Base-by-base conservation (phyloP, 2,113 vertebrate genomes). In the Pomatostomus ruficeps region DNA sequence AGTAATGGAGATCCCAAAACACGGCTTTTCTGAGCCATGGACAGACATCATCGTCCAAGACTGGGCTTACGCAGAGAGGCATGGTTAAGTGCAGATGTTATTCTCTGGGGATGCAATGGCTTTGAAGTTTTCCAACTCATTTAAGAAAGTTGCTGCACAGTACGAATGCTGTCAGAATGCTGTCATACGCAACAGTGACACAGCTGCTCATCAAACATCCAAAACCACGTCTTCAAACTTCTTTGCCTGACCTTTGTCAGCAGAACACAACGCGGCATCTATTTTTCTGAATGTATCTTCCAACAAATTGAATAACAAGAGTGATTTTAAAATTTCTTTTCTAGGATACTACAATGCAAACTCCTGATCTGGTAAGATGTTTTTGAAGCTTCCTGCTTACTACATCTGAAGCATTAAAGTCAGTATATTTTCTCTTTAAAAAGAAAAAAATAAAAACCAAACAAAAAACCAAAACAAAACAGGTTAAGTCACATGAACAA, bases 1-100 rank as follows among this genome's bases (percentile, higher is more conserved):
- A 74, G 67, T 73, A 87, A 91, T 35, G 62, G 70, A 89, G 88
- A 95, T 87, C 72, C 74, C 86, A 51, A 92, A 96, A 93, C 48
- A 85, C 49, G 89, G 85, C 18, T 88, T 91, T 95, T 94, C 79
- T 87, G 59, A 93, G 84, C 70, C 77, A 63, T 5, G 67, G 85
- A 80, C 83, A 95, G 36, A 95, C n/a, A 94, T 79, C 58, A 77
- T 59, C 3, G 0, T 89, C 82, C 63, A 73, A 77, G 73, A 83
- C 63, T 19, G 55, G 31, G 26, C 58, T 96, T 93, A 91, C 2
- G 1, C 58, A 89, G 52, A 81, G 54, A 51, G 25, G 22, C 65
- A 36, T 46, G 75, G 58, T 91, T 89, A 93, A 93, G 80, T 75
- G 65, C 89, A 95, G 78, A 85, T 54, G 59, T 93, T 88, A 73